phyloP scores from a whole-genome alignment of 1,140 invertebrate genomes.

The Drosophila guanche region DNA sequence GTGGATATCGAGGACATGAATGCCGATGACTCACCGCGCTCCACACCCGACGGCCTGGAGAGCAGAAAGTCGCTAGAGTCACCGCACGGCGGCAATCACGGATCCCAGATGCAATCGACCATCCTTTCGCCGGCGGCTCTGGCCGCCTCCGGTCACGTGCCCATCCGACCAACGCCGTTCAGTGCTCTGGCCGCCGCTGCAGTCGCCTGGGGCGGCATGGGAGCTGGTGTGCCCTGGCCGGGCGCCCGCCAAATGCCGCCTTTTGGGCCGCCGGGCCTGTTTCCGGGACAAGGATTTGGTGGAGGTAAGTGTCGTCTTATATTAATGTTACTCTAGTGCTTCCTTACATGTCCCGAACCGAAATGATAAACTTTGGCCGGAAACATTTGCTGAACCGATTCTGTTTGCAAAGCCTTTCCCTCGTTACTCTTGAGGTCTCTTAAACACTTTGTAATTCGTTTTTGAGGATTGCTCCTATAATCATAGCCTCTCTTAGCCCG shows the following conservation, averaged over 20 bases:
- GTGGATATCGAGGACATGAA: constrained; percentile 88
- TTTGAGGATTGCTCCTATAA: too few relatives aligned
- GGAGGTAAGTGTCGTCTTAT: constrained; percentile 69
- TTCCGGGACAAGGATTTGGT: constrained; percentile 82
- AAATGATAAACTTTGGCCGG: constrained; percentile 40
- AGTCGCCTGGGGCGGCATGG: constrained; percentile 86
- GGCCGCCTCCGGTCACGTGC: constrained; percentile 84
- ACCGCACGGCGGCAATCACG: constrained; percentile 57
- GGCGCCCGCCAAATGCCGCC: constrained; percentile 85
- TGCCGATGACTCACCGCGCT: constrained; percentile 84
- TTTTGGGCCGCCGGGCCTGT: constrained; percentile 81
- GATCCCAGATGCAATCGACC: constrained; percentile 76
- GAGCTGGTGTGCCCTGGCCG: constrained; percentile 86
- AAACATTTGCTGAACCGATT: constrained; percentile 17
- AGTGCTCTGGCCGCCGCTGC: constrained; percentile 87
- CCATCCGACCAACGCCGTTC: constrained; percentile 88
- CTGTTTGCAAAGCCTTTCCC: too few relatives aligned
- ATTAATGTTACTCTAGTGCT: background rate
- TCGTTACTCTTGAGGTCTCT: too few relatives aligned
- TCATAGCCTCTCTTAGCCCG: too few relatives aligned
- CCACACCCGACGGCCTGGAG: constrained; percentile 79
- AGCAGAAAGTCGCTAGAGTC: constrained; percentile 76
- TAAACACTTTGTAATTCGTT: too few relatives aligned
- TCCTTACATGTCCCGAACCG: background rate
- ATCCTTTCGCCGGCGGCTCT: constrained; percentile 79